phyloP scores from a whole-genome alignment of 2,113 vertebrate genomes.

The Thalassarche chlororhynchos region DNA sequence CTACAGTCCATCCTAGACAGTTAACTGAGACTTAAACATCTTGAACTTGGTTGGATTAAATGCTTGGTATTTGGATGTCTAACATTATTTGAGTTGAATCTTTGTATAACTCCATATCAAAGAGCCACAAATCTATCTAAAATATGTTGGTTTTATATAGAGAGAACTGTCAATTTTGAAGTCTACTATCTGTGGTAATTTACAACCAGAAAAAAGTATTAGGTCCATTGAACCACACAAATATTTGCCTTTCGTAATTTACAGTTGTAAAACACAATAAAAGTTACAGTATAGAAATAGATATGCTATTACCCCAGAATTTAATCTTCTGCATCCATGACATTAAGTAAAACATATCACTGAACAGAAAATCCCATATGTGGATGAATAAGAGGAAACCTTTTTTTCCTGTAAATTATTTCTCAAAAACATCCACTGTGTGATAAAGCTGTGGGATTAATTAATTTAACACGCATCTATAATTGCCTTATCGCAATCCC shows the following conservation, averaged over 20 bases:
- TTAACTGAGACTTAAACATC: neutral
- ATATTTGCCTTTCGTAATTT: neutral
- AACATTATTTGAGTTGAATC: neutral
- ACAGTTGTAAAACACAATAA: neutral
- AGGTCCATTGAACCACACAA: neutral
- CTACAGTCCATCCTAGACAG: neutral
- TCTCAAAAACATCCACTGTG: neutral
- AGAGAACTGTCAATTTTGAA: neutral
- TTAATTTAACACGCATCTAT: constrained; percentile 34
- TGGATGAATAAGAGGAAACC: neutral
- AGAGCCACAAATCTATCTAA: neutral
- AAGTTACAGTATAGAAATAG: neutral
- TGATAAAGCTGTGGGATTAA: constrained; percentile 51
- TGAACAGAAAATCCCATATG: neutral
- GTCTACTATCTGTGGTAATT: neutral
- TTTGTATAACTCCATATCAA: neutral
- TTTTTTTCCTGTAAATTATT: neutral
- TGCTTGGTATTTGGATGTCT: neutral
- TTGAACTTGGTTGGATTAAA: neutral
- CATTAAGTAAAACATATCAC: neutral
- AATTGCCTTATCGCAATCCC: neutral
- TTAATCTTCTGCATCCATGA: neutral
- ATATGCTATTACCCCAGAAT: neutral
- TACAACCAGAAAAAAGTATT: neutral
- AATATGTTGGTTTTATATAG: neutral